phyloP scores from a whole-genome alignment of 1,140 invertebrate species.

The Drosophila bifasciata region DNA sequence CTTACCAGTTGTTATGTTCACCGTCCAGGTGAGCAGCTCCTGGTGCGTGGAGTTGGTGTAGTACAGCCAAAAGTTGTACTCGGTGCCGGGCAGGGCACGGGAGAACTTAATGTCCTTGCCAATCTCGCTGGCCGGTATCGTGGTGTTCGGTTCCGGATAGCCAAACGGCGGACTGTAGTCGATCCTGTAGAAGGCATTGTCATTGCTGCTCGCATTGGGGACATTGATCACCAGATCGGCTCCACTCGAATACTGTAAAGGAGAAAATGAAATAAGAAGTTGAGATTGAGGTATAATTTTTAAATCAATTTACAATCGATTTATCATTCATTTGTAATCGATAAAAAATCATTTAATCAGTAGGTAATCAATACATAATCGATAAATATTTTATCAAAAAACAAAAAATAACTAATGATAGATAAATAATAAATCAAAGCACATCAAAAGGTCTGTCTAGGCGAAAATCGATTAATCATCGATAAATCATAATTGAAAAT shows the following conservation, averaged over 20 bases:
- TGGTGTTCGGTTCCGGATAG: constrained; percentile 93
- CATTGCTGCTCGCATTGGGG: constrained; percentile 90
- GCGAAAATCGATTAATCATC: too few relatives aligned
- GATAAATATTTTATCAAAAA: too few relatives aligned
- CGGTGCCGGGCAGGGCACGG: constrained; percentile 92
- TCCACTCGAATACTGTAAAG: constrained; percentile 84
- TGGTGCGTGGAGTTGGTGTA: constrained; percentile 93
- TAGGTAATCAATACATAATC: not conserved
- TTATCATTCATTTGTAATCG: too few relatives aligned
- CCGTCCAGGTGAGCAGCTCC: constrained; percentile 94
- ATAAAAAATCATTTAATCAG: too few relatives aligned
- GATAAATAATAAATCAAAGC: too few relatives aligned
- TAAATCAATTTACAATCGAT: too few relatives aligned
- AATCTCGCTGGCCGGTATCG: constrained; percentile 91
- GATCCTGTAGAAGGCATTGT: constrained; percentile 91
- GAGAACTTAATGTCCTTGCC: constrained; percentile 93
- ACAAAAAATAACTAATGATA: too few relatives aligned
- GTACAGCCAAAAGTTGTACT: constrained; percentile 95
- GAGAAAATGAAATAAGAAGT: not conserved
- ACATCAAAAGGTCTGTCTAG: too few relatives aligned
- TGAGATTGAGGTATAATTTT: not conserved
- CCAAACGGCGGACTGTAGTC: constrained; percentile 93
- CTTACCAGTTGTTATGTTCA: constrained; percentile 93
- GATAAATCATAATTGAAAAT: not conserved
- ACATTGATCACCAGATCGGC: constrained; percentile 94